Evolutionary conservation across 2,113 vertebrate species (phyloP), one percentile per base, ranked within the genome.

Genomic region (Apodemus sylvaticus): DNA sequence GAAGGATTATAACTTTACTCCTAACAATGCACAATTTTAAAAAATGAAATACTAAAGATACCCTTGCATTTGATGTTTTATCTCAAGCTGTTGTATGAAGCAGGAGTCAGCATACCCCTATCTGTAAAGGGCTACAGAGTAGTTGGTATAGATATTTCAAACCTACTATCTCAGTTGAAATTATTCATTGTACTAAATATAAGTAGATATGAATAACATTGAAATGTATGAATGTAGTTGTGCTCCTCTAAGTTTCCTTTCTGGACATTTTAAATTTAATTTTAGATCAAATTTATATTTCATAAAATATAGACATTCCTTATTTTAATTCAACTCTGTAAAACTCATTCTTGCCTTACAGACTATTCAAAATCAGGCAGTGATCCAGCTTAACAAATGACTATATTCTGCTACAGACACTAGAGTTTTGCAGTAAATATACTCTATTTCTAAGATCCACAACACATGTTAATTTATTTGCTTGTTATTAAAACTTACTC

Each of bases 1-100:
- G 1, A 9, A 58, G 2, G 17, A 1, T 91, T 16, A 68, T 79
- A 68, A 79, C 70, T 86, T 95, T 3, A 79, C 48, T 89, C 88
- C 55, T 29, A 78, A 55, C 87, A 90, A 85, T 90, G 93, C 34
- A 55, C 91, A 36, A 60, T 96, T 94, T 95, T 76, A 74, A n/a
- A 42, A 78, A 42, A 73, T 74, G 60, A 77, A 9, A 31, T 96
- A 34, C 66, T 4, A 20, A 94, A 79, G 6, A 9, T 31, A n/a
- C n/a, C 70, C 91, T 82, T 83, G 22, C 66, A 86, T 89, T 86
- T 94, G 64, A 53, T 66, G 36, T 90, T 96, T 89, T 45, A 79
- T 89, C 34, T 26, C 22, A 93, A 70, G 48, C 6, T 16, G n/a
- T 86, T 42, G 62, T 86, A 34, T 68, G 20, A 48, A 60, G 6